phyloP scores from a whole-genome alignment of 1,140 invertebrate species.

The Pseudomyrmex cubaensis region DNA sequence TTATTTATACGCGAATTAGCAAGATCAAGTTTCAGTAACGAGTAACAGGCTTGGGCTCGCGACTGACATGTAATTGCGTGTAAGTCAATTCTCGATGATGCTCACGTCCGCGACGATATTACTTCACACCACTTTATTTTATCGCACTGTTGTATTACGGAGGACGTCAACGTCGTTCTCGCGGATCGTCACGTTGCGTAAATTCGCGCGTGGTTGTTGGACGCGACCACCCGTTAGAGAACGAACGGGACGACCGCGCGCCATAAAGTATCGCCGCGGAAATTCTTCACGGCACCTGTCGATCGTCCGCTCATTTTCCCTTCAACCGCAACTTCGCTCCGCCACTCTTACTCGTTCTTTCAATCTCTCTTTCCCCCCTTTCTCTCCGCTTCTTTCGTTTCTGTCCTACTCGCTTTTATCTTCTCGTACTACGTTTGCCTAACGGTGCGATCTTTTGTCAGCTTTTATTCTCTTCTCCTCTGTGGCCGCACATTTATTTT shows the following conservation, averaged over 20 bases:
- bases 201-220: not conserved
- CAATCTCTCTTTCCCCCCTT: not conserved
- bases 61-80: slow-evolving; percentile 1
- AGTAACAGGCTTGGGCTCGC: not conserved
- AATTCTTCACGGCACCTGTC: slow-evolving; percentile 68
- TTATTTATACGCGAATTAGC: slow-evolving; percentile 18
- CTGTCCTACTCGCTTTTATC: slow-evolving; percentile 20
- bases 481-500: not conserved
- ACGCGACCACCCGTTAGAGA: slow-evolving; percentile 69
- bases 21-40: not conserved
- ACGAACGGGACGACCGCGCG: slow-evolving; percentile 68
- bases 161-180: not conserved
- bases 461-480: not conserved
- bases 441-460: slow-evolving; percentile 39
- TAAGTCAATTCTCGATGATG: not conserved
- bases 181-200: not conserved
- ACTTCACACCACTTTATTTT: slow-evolving; percentile 23
- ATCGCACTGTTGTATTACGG: not conserved
- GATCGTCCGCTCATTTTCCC: slow-evolving; percentile 60
- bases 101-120: not conserved
- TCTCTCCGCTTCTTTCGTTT: not conserved
- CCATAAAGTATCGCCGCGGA: slow-evolving; percentile 21
- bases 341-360: not conserved
- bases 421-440: not conserved
- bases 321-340: slow-evolving; percentile 10